Evolutionary conservation across 1,140 invertebrate genomes (phyloP), one percentile per base, ranked within the genome.

Genomic region (Archegozetes longisetosus): DNA sequence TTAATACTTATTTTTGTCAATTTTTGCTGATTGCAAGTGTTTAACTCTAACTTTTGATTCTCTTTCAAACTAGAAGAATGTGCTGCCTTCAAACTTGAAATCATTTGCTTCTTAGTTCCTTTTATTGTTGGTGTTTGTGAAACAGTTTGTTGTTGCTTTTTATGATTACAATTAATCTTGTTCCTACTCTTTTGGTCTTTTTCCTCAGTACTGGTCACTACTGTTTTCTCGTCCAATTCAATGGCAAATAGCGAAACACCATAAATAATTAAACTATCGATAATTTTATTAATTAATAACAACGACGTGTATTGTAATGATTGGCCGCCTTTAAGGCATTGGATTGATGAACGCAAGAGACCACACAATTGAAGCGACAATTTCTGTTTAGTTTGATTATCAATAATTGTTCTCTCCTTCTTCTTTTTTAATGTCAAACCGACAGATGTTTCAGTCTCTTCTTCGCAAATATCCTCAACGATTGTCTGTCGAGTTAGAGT

Each of bases 301-400:
- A 80, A 72, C 3, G 77, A 77, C 0, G 78, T 79, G 66, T 77
- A 79, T 66, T 81, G 79, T 14, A 80, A 70, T n/a, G 75, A 74
- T 66, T 79, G 78, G 3, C 76, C 75, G 3, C 78, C 77, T 53
- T 75, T 73, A 47, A 80, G 72, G 50, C 76, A 72, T 62, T 72
- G 74, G 9, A 80, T 68, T 29, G 75, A 73, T 2, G 77, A 71
- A 52, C 71, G 71, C 12, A 78, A 69, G 27, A 81, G 68, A 26
- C 74, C 70, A 59, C 76, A 75, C 29, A 61, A 48, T 28, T 60
- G 52, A 29, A 24, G 55, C 32, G 61, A 59, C 29, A 65, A 32
- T 9, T 61, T 13, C 25, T 61, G 51, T 32, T 62, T 59, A 2
- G 29, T 13, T 20, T n/a, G n/a, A n/a, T n/a, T n/a, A n/a, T n/a